Evolutionary conservation across 2,113 vertebrate genomes (phyloP).

Genomic region (Epinephelus fuscoguttatus): DNA sequence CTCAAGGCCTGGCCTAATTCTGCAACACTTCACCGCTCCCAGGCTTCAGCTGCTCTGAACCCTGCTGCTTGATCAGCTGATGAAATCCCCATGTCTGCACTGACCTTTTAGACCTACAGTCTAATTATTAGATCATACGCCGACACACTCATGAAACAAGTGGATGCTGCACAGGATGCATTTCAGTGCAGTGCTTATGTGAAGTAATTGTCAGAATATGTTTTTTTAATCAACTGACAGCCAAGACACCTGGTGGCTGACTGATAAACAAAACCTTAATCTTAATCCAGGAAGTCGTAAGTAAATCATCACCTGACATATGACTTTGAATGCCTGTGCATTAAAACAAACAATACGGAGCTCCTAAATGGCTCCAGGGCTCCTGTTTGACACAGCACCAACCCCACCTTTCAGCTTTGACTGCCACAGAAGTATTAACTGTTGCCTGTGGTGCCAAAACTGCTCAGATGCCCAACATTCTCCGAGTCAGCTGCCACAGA

Average conservation of each 20-base stretch:
- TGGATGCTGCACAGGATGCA: background rate
- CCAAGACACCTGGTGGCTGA: background rate
- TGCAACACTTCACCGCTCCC: conserved; percentile 22
- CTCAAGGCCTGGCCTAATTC: conserved; percentile 32
- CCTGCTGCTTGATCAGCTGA: conserved; percentile 33
- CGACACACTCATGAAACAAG: background rate
- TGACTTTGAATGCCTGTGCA: background rate
- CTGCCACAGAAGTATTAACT: background rate
- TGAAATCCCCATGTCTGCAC: conserved; percentile 28
- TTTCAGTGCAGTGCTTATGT: background rate
- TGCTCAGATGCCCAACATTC: conserved; percentile 36
- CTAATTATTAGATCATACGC: background rate
- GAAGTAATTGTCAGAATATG: no score
- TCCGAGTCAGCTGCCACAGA: conserved; percentile 61
- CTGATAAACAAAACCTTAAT: background rate
- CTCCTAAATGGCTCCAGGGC: background rate
- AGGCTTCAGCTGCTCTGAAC: conserved; percentile 1
- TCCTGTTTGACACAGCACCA: background rate
- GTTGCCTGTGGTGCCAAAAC: background rate
- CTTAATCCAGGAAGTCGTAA: background rate
- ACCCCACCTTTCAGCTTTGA: background rate
- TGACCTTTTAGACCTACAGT: conserved; percentile 31
- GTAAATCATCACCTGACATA: background rate
- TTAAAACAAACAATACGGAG: background rate
- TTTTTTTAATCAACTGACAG: no score